phyloP scores from a whole-genome alignment of 2,888 invertebrate genomes.

The Ichneumon xanthorius region DNA sequence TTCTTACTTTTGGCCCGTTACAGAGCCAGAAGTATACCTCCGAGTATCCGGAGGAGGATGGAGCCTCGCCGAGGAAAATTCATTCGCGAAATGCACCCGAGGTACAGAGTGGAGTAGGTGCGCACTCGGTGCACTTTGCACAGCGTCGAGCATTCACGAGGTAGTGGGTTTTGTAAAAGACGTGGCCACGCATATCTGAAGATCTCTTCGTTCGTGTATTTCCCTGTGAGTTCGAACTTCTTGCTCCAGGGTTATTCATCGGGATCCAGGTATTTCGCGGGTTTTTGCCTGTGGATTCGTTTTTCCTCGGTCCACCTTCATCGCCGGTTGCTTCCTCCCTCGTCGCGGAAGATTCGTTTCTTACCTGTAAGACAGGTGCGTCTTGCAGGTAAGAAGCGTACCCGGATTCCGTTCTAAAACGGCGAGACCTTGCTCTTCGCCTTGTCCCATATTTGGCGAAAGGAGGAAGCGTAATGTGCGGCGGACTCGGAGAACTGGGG shows the following conservation, averaged over 20 bases:
- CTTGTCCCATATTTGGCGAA: not conserved
- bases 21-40: constrained; percentile 25
- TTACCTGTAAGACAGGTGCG: constrained; percentile 40
- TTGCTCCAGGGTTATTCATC: constrained; percentile 19
- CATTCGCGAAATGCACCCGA: constrained; percentile 21
- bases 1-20: constrained; percentile 33
- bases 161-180: constrained; percentile 1
- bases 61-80: constrained; percentile 16
- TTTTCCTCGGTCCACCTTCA: constrained; percentile 25
- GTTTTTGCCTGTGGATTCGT: constrained; percentile 1
- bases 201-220: not conserved
- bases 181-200: constrained; percentile 31
- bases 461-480: not conserved
- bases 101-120: not conserved
- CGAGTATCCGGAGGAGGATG: not conserved
- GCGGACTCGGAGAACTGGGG: not conserved
- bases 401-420: constrained; percentile 10
- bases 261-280: not conserved
- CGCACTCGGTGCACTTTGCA: constrained; percentile 28
- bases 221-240: not conserved
- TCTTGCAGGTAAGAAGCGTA: constrained; percentile 29
- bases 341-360: constrained; percentile 27
- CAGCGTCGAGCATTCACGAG: not conserved
- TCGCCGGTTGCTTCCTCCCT: not conserved
- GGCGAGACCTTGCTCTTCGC: not conserved